A percentile compares a stretch with the other conserved stretches of the same genome.
Evolutionary conservation across 1,140 invertebrate genomes (phyloP).

Genomic region (Ectropis grisescens): DNA sequence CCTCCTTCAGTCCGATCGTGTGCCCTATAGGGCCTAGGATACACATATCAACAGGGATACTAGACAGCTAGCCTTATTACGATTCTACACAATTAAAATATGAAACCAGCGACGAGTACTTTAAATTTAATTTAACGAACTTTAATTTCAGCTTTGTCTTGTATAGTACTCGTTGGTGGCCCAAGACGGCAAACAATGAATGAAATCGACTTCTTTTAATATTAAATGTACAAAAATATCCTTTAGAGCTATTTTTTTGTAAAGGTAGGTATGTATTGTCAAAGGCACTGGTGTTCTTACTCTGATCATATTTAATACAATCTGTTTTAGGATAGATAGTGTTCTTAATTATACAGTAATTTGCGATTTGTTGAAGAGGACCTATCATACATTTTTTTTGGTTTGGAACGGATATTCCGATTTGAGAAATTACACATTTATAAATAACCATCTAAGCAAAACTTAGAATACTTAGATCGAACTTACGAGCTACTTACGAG

Average conservation of each 20-base stretch:
- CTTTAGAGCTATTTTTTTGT: conserved; percentile 47
- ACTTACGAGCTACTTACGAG: conserved; percentile 49
- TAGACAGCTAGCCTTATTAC: too few species aligned
- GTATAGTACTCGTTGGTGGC: too few species aligned
- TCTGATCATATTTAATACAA: conserved; percentile 37
- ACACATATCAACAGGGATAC: too few species aligned
- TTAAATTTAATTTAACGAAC: too few species aligned
- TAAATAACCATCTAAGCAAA: conserved; percentile 62
- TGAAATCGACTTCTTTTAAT: conserved; percentile 21
- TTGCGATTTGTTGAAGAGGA: conserved; percentile 50
- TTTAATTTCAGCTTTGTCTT: too few species aligned
- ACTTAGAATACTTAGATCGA: conserved; percentile 54
- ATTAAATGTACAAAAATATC: conserved; percentile 66
- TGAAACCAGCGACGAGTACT: too few species aligned
- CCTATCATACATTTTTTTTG: conserved; percentile 47
- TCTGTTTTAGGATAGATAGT: conserved; percentile 18
- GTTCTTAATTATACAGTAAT: conserved; percentile 19
- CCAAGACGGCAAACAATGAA: too few species aligned
- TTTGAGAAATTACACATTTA: conserved; percentile 56
- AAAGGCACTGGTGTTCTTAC: conserved; percentile 65
- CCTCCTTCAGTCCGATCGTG: conserved; percentile 58
- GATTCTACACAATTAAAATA: too few species aligned
- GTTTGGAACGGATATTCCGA: conserved; percentile 56
- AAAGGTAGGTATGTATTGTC: conserved; percentile 63
- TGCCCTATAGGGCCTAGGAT: conserved; percentile 50